Base-by-base conservation (phyloP, 2,888 invertebrate genomes). In the Phalera bucephala region DNA sequence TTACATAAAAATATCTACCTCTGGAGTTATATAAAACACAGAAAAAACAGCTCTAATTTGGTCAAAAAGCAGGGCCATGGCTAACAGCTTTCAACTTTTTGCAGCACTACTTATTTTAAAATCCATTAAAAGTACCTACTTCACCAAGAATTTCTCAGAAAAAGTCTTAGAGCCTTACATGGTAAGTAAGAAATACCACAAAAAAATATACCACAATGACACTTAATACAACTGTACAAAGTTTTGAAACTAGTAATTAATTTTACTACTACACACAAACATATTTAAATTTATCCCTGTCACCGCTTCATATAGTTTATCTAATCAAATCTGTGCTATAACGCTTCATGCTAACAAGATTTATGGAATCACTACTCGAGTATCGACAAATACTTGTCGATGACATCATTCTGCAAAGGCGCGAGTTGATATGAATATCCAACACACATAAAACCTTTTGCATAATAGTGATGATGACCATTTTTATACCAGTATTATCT, bases 241-340 rank as follows among this genome's bases (percentile, higher is more conserved):
- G 21, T 21, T 9, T 9, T 10, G 5, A 10, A 22, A 22, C 10
- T 22, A 10, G 10, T 4, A 1, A n/a, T 22, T 10, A 1, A 2
- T 22, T 22, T 22, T 22, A 10, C 10, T 10, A 10, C 4, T 5
- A 4, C 21, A 22, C 9, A 10, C 10, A 22, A 2, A 22, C n/a
- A 22, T 22, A 4, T 22, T 22, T 36, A 40, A 34, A 56, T 46
- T 33, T 35, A 40, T 46, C 39, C 32, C 10, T 14, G 11, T 2
- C 21, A 27, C 21, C 30, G 42, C 37, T 54, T 32, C 15, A 35
- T 22, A 37, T 10, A n/a, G 15, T 19, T 52, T 44, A 57, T 57
- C 57, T 52, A 30, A 52, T 53, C 40, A 38, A 37, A 54, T 38
- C 28, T 43, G 30, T 34, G 33, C 25, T 32, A 27, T 20, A 33